phyloP scores from a whole-genome alignment of 2,797 vertebrate species.

The Carapus acus region DNA sequence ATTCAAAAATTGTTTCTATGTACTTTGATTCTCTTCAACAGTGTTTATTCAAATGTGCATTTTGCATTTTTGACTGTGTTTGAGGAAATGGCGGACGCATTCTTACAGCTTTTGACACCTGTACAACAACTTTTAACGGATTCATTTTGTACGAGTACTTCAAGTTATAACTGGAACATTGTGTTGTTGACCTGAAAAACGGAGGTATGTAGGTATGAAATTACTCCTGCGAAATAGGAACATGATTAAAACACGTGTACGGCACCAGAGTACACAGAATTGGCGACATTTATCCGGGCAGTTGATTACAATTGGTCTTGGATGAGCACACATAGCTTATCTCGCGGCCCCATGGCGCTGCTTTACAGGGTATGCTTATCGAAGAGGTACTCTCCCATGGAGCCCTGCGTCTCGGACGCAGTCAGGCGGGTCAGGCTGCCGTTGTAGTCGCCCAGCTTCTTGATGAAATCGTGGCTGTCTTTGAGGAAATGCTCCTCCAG shows the following conservation, averaged over 20 bases:
- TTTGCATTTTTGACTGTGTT: not conserved
- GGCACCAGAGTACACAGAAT: not conserved
- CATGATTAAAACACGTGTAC: slow-evolving; percentile 15
- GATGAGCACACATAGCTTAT: not conserved
- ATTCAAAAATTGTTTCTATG: slow-evolving; percentile 17
- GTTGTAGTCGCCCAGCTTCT: slow-evolving; percentile 68
- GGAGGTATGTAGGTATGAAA: slow-evolving; percentile 46
- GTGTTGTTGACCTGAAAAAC: slow-evolving; percentile 3
- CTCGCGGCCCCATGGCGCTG: not conserved
- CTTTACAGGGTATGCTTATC: slow-evolving; percentile 72
- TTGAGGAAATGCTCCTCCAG: slow-evolving; percentile 66
- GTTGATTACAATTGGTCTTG: not conserved
- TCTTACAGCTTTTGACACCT: slow-evolving; percentile 39
- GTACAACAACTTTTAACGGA: slow-evolving; percentile 5
- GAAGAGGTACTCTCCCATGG: slow-evolving; percentile 76
- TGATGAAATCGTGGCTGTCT: slow-evolving; percentile 71
- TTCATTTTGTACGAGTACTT: slow-evolving; percentile 21
- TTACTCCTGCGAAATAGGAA: slow-evolving; percentile 3
- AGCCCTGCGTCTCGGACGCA: slow-evolving; percentile 47
- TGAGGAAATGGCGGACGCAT: slow-evolving; percentile 11
- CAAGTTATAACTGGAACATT: slow-evolving; percentile 10
- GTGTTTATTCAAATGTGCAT: not conserved
- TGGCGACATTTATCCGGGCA: not conserved
- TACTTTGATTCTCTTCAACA: slow-evolving; percentile 9
- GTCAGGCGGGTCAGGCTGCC: slow-evolving; percentile 64